Evolutionary conservation across 1,140 invertebrate species (phyloP).

Genomic region (Probaryconus sp.): DNA sequence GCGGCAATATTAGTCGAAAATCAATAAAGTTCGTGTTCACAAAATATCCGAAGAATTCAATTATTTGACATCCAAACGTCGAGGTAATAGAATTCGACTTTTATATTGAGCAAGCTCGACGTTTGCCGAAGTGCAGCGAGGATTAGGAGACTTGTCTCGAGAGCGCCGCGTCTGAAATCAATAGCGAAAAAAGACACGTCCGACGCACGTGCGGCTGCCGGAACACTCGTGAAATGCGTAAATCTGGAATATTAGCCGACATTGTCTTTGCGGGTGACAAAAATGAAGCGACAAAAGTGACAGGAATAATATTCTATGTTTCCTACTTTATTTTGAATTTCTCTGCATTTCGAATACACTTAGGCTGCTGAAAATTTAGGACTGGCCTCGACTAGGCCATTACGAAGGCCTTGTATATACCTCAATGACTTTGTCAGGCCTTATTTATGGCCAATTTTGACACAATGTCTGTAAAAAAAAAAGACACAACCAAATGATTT

Average conservation of each 20-base stretch:
- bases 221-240: conserved; percentile 45
- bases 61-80: conserved; percentile 55
- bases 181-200: conserved; percentile 57
- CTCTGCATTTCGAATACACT: too few species aligned
- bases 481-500: too few species aligned
- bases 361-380: too few species aligned
- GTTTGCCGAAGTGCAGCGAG: conserved; percentile 46
- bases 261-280: conserved; percentile 30
- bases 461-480: too few species aligned
- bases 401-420: too few species aligned
- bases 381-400: too few species aligned
- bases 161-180: conserved; percentile 47
- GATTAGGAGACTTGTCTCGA: conserved; percentile 55
- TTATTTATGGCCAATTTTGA: too few species aligned
- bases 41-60: conserved; percentile 57
- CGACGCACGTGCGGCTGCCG: conserved; percentile 45
- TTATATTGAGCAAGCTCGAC: conserved; percentile 59
- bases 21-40: conserved; percentile 41
- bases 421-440: too few species aligned
- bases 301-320: conserved; percentile 13
- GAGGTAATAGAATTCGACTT: conserved; percentile 57
- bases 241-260: conserved; percentile 43
- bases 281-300: conserved; percentile 25
- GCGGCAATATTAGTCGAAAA: conserved; percentile 46
- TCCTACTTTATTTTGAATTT: too few species aligned